Base-by-base conservation (phyloP, 2,113 vertebrate species). In the Choloepus hoffmanni region DNA sequence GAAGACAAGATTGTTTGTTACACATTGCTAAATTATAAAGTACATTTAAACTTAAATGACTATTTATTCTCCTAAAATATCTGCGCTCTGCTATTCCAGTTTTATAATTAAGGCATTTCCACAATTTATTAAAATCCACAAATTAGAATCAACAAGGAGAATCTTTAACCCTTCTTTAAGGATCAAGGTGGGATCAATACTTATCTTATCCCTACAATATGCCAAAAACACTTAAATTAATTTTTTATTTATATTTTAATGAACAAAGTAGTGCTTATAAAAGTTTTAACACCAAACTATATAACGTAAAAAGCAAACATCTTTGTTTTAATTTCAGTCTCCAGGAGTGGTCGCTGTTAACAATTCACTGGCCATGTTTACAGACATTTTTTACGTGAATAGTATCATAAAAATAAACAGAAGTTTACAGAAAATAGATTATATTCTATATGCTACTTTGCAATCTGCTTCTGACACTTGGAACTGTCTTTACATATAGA, bases 361-460 rank as follows among this genome's bases (percentile, higher is more conserved):
- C 28, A 95, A 90, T 58, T 72, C 26, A 85, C 45, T 55, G 53
- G 21, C 24, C 79, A 62, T 43, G 14, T 92, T 85, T 12, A 23
- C 48, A 92, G 50, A n/a, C 7, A 67, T 85, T 90, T 92, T 92
- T 85, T 43, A 67, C 13, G 4, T 88, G 24, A 87, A 48, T 77
- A 62, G 3, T 40, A 88, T 67, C 55, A 30, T 76, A 89, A 94
- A 96, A 95, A 74, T 89, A 89, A 88, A 67, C 36, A 40, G 58
- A 67, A 16, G 76, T 67, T 84, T 81, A 74, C 13, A 90, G 95
- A 68, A 15, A 43, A 73, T 11, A 48, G 40, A 55, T 65, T 83
- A 55, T 73, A 63, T 21, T 62, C 40, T 30, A 58, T 15, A 73
- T 89, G 24, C 23, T 48, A 50, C 36, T 83, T 92, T 83, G 11